Base-by-base conservation (phyloP, 1,140 invertebrate genomes). In the Leptinotarsa defecta region DNA sequence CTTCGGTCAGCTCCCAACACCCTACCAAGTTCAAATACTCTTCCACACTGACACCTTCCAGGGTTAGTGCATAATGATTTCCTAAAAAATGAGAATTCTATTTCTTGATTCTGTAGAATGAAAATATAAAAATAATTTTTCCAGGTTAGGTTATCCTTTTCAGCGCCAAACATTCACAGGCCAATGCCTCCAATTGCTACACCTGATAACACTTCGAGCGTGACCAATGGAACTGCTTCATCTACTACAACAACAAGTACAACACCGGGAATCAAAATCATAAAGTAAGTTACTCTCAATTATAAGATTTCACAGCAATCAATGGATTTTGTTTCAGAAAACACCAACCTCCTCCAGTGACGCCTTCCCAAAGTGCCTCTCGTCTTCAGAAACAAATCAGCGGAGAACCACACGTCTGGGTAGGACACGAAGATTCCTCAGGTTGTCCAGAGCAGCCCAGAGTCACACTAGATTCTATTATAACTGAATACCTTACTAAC, bases 401-500 rank as follows among this genome's bases (percentile, higher is more conserved):
- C 62, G 83, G 81, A 71, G 84, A 81, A 72, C 76, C 80, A 68
- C 79, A 82, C 74, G 77, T 85, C 13, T 82, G 73, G 68, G 4
- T 75, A 22, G 72, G 73, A 57, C 15, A 74, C 19, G 76, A 77
- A 72, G 84, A 85, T 17, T 77, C 86, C 8, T 78, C 85, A 4
- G 76, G 74, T 61, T 79, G 84, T 6, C 78, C 81, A 13, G 86
- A 86, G 80, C 79, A 84, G 81, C 78, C 88, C 80, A 73, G 81
- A 75, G 89, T 96, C 20, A 94, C 93, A 1, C 87, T 99, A 22
- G 94, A 98, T 85, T 93, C 94, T 34, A 98, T 99, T 84, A 95
- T 99, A 57, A 98, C 94, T 0, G 96, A 97, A 86, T 99, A 98
- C 87, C 89, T 98, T 57, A 94, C 95, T 62, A 97, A 98, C 87